A percentile compares a stretch with the other conserved stretches of the same genome.
Conservation (phyloP, 2,113 vertebrate species). For the Cacatua alba region DNA sequence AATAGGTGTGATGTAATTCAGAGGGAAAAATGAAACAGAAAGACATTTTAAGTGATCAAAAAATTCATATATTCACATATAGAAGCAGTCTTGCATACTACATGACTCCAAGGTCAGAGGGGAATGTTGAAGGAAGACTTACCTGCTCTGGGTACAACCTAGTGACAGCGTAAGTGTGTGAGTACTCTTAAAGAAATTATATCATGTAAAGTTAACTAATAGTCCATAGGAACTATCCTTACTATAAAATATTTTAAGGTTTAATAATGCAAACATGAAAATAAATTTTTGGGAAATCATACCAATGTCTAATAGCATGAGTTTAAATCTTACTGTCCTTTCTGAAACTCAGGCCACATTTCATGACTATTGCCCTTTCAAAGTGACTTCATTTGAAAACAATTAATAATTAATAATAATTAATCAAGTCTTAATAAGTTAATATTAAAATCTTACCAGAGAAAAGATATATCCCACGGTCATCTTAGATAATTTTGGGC, state of each 20-base stretch:
- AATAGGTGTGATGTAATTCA: background rate
- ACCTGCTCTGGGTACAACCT: background rate
- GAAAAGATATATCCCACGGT: background rate
- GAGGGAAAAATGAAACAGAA: background rate
- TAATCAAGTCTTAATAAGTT: background rate
- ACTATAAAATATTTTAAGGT: background rate
- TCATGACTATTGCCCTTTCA: background rate
- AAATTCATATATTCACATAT: background rate
- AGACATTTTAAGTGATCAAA: background rate
- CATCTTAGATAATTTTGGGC: background rate
- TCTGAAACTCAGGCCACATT: background rate
- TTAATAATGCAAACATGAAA: background rate
- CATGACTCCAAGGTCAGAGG: background rate
- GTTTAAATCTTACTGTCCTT: background rate
- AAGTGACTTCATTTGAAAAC: background rate
- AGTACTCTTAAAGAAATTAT: background rate
- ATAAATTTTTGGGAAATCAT: background rate
- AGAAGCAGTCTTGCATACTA: background rate
- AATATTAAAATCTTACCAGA: background rate
- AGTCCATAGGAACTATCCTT: background rate
- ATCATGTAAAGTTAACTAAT: background rate
- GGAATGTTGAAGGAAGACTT: background rate
- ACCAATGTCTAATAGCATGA: background rate
- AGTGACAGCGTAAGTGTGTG: background rate
- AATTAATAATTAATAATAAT: constrained; percentile 2